Evolutionary conservation across 2,797 vertebrate genomes (phyloP), one percentile per base, ranked within the genome.

Genomic region (Chrysolophus pictus): DNA sequence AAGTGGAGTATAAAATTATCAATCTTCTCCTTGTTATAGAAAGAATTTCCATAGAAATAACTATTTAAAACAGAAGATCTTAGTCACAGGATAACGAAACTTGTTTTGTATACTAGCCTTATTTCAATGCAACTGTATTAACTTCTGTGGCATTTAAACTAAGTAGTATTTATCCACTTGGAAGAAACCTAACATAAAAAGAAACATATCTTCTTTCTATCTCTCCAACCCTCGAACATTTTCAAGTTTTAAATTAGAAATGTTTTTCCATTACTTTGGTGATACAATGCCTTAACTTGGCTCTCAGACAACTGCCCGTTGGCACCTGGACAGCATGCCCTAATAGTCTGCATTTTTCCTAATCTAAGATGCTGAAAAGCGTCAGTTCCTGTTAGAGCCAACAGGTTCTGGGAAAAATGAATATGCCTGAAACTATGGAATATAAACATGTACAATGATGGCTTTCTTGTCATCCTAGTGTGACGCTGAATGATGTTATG

Each of bases 391-490:
- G 33, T 22, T 28, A 14, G 33, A 84, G 53, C 18, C 49, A 88
- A 67, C 9, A 75, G 46, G 51, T 59, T 29, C 80, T 21, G 37
- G 71, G 84, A n/a, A n/a, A 56, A 84, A 86, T 56, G 6, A 39
- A 73, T 4, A 31, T 12, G 46, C 59, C 56, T 37, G 42, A 64
- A 58, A n/a, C 10, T 53, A 33, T 0, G 16, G 65, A 59, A 63
- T 56, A 74, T 65, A n/a, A 49, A 2, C 0, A 19, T 0, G 0
- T 0, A 16, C 9, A 24, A 0, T 4, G 28, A 62, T 4, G 39
- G 55, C 29, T 80, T 42, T 41, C 64, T 24, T 14, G 41, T 69
- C 69, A 60, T 94, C 13, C 10, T 24, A 31, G 82, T 0, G 8
- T 2, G 53, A 10, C 1, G 63, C 73, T 78, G 90, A 86, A 53